Conservation (phyloP, 2,888 invertebrate species). For the Chelonus formosanus region DNA sequence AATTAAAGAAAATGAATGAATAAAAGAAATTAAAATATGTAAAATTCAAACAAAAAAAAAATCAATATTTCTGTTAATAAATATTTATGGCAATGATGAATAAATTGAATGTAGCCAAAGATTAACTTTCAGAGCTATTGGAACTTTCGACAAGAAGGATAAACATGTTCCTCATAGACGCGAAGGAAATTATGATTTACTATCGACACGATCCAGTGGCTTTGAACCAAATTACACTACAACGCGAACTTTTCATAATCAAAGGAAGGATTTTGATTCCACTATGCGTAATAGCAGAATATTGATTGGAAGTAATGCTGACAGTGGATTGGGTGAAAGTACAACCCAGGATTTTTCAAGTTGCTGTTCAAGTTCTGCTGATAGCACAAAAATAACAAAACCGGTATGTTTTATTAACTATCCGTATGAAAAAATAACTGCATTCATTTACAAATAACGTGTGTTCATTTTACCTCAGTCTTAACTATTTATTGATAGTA, state of each 20-base stretch:
- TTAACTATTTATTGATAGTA: no score
- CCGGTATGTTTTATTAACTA: conserved; percentile 52
- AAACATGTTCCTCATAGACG: conserved; percentile 58
- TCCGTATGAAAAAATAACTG: conserved; percentile 5
- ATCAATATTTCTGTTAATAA: background rate
- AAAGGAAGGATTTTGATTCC: conserved; percentile 59
- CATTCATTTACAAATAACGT: no score
- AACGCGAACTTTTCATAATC: conserved; percentile 55
- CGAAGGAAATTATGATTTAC: conserved; percentile 60
- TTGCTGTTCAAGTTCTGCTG: conserved; percentile 63
- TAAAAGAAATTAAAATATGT: conserved; percentile 9
- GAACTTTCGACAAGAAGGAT: conserved; percentile 61
- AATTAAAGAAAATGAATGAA: background rate
- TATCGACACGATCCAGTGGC: conserved; percentile 50
- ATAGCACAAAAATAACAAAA: conserved; percentile 61
- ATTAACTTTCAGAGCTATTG: conserved; percentile 61
- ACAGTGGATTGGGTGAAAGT: conserved; percentile 63
- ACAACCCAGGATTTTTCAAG: conserved; percentile 64
- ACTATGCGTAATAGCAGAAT: conserved; percentile 57
- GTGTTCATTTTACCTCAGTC: no score
- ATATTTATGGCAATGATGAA: conserved; percentile 4
- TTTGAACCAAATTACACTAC: conserved; percentile 55
- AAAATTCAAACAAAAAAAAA: conserved; percentile 5
- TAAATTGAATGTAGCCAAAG: conserved; percentile 47
- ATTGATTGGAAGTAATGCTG: conserved; percentile 58